Percentiles rank a stretch among this genome's conserved stretches.
phyloP scores from a whole-genome alignment of 2,797 vertebrate species.

The Microchirus variegatus region DNA sequence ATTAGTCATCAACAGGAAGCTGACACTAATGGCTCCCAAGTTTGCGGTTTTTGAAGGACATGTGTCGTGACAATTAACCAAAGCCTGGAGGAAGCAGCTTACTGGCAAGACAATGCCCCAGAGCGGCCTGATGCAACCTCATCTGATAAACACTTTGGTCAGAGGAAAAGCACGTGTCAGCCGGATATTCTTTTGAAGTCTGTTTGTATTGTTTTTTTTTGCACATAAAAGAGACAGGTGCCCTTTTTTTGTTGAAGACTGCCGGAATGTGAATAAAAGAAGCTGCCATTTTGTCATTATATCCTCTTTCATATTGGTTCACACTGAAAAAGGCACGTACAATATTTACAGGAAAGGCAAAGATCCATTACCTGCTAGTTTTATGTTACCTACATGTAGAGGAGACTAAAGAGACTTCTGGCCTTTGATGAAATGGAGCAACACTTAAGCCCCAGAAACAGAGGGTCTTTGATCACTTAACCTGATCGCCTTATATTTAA shows the following conservation, averaged over 20 bases:
- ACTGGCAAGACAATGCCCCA: conserved; percentile 70
- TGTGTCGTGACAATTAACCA: conserved; percentile 66
- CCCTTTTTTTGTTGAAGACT: conserved; percentile 67
- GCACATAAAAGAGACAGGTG: conserved; percentile 78
- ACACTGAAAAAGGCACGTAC: conserved; percentile 84
- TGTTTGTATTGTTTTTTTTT: conserved; percentile 71
- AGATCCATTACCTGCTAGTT: conserved; percentile 82
- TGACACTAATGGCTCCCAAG: conserved; percentile 55
- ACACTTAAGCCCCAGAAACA: conserved; percentile 57
- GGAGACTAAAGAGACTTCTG: conserved; percentile 48
- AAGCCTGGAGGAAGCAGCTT: conserved; percentile 65
- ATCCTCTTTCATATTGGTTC: conserved; percentile 72
- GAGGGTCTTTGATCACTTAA: conserved; percentile 72
- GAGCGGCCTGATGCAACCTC: conserved; percentile 66
- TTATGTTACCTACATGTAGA: conserved; percentile 59
- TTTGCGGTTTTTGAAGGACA: conserved; percentile 63
- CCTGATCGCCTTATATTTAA: conserved; percentile 73
- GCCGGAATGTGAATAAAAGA: conserved; percentile 62
- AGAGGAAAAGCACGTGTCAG: conserved; percentile 72
- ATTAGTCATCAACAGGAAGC: conserved; percentile 65
- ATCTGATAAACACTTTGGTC: conserved; percentile 75
- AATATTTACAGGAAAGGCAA: conserved; percentile 84
- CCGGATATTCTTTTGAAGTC: conserved; percentile 80
- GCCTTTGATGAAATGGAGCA: conserved; percentile 71
- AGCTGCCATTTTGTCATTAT: conserved; percentile 67